A percentile compares a stretch with the other conserved stretches of the same genome.
Evolutionary conservation across 1,140 invertebrate species (phyloP).

Genomic region (Sarcophaga bullata): DNA sequence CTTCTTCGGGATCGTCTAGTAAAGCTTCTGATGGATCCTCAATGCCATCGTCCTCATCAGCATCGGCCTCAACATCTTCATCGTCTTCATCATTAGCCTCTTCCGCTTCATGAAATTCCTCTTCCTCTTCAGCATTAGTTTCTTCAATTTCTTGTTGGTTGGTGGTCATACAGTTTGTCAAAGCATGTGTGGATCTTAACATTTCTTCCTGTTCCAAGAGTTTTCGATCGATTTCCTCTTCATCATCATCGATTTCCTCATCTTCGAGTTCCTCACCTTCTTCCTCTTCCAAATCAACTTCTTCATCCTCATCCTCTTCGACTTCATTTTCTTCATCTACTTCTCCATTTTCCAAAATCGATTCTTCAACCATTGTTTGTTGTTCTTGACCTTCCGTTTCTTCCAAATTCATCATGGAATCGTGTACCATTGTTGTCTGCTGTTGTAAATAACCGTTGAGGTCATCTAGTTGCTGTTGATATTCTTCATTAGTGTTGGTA

Average conservation of each 20-base stretch:
- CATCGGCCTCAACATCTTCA: neutral
- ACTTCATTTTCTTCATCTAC: constrained; percentile 26
- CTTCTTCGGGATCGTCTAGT: neutral
- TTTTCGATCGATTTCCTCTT: neutral
- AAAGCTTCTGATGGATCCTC: neutral
- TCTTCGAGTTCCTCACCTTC: constrained; percentile 21
- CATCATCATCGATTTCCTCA: constrained; percentile 16
- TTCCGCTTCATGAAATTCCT: constrained; percentile 37
- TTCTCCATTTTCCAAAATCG: constrained; percentile 28
- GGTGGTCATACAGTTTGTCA: neutral
- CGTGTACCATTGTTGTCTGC: constrained; percentile 85
- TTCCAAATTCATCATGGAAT: constrained; percentile 71
- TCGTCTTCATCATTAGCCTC: neutral
- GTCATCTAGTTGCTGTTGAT: constrained; percentile 72
- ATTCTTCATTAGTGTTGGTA: constrained; percentile 51
- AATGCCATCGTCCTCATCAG: neutral
- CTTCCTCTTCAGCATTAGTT: constrained; percentile 32
- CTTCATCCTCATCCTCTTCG: constrained; percentile 22
- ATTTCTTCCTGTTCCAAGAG: neutral
- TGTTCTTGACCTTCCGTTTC: neutral
- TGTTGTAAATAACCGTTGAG: constrained; percentile 88
- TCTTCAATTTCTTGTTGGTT: constrained; percentile 6
- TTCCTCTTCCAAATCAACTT: constrained; percentile 36
- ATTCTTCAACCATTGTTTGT: constrained; percentile 35
- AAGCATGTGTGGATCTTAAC: neutral